These are phyloP conservation scores for Sebastes schlegelii DNA, from an alignment of 2,113 vertebrate species.

Conservation along the genomic window DNA sequence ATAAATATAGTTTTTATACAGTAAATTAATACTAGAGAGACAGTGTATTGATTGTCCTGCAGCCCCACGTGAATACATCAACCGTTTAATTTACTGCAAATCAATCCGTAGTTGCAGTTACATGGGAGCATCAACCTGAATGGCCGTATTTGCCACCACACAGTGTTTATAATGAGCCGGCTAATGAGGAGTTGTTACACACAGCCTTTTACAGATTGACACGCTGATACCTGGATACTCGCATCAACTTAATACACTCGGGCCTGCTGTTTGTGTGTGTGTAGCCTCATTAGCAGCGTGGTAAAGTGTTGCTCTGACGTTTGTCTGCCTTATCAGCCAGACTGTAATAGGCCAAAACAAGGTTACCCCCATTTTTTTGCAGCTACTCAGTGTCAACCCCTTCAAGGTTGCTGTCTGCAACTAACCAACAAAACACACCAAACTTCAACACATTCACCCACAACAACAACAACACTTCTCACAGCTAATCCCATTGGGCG, in stretches of 20 bases:
- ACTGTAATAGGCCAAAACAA: slow-evolving; percentile 45
- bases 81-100: slow-evolving; percentile 49
- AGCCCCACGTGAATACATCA: background rate
- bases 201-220: slow-evolving; percentile 14
- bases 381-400: slow-evolving; percentile 27
- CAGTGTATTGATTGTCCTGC: slow-evolving; percentile 44
- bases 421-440: slow-evolving; percentile 23
- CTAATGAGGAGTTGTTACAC: slow-evolving; percentile 44
- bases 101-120: slow-evolving; percentile 33
- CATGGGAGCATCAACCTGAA: background rate
- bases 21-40: slow-evolving; percentile 38
- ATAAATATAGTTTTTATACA: slow-evolving; percentile 6
- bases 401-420: slow-evolving; percentile 46
- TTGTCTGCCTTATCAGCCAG: slow-evolving; percentile 26
- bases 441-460: slow-evolving; percentile 14
- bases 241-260: slow-evolving; percentile 21
- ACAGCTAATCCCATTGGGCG: slow-evolving; percentile 7
- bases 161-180: slow-evolving; percentile 34
- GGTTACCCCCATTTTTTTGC: slow-evolving; percentile 35
- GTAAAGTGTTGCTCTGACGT: slow-evolving; percentile 31
- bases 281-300: slow-evolving; percentile 51
- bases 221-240: slow-evolving; percentile 19
- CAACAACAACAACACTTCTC: slow-evolving; percentile 26
- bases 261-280: background rate
- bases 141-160: background rate